Evolutionary conservation across 2,113 vertebrate species (phyloP).

Genomic region (Psettodes erumei): DNA sequence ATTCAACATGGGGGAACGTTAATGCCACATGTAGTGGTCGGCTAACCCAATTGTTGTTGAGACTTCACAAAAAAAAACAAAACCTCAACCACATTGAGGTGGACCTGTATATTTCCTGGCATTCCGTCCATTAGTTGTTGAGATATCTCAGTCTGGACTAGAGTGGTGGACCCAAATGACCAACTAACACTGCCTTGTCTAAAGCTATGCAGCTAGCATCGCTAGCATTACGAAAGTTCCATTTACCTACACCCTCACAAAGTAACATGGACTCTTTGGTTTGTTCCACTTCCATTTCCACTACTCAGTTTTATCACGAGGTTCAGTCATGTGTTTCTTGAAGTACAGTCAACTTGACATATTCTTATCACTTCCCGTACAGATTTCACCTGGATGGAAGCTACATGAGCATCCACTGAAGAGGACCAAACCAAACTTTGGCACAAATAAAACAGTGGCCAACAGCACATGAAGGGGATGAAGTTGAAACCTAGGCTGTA

Average conservation of each 20-base stretch:
- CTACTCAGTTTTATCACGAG: constrained; percentile 15
- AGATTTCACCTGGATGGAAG: constrained; percentile 81
- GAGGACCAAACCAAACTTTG: constrained; percentile 85
- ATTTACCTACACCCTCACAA: not conserved
- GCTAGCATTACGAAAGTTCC: not conserved
- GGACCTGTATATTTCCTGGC: not conserved
- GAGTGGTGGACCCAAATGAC: not conserved
- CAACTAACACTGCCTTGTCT: not conserved
- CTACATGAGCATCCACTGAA: constrained; percentile 79
- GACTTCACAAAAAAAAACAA: not conserved
- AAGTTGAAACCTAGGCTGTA: constrained; percentile 61
- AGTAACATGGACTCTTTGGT: not conserved
- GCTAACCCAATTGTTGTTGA: too few species aligned
- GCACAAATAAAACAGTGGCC: constrained; percentile 87
- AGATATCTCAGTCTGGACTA: too few species aligned
- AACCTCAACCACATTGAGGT: not conserved
- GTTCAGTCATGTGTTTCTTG: not conserved
- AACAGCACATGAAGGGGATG: constrained; percentile 81
- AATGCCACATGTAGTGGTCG: too few species aligned
- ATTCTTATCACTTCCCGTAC: constrained; percentile 34
- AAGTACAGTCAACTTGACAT: constrained; percentile 14
- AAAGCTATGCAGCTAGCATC: not conserved
- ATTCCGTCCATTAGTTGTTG: not conserved
- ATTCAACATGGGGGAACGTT: not conserved
- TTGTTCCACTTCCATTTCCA: constrained; percentile 44